Base-by-base conservation (phyloP, 2,113 vertebrate genomes). In the Promerops cafer region DNA sequence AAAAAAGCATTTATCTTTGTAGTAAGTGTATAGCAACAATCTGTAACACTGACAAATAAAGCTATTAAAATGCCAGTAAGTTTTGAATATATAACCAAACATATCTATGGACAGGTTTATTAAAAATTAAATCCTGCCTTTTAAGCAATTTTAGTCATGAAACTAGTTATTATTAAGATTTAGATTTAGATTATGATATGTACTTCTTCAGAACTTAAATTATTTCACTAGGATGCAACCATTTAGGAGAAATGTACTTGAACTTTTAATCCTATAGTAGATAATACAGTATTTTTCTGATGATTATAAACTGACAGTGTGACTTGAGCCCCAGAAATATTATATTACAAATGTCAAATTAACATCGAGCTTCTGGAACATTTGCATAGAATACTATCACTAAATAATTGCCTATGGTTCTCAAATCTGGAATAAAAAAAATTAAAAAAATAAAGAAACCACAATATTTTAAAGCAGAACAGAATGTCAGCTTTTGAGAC, bases 311-410 rank as follows among this genome's bases (percentile, higher is more conserved):
- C 35, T 83, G 45, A 86, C 87, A 86, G 21, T 79, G 37, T 28
- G 44, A 84, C 61, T 71, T 87, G 39, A 96, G 71, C 78, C 96
- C 61, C 45, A 64, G 94, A 74, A 97, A 87, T 95, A 82, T 80
- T 77, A 53, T 53, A 93, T 89, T 96, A 91, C 28, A 97, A 94
- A 91, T 94, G 92, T 97, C 90, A 97, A 87, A 93, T 97, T 97
- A 95, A 87, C 66, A 93, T 94, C 84, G 61, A 93, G 20, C 18
- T 52, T 93, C 53, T 52, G 90, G 54, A 95, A 90, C 17, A 89
- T 96, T 96, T 96, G 76, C 72, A 90, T 49, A 89, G 56, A 91
- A 49, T 79, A 92, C 82, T 74, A 31, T 90, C 87, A 76, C 35
- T 87, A 90, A 94, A 95, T 94, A 96, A 95, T 83, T 96, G 27